A percentile compares a stretch with the other conserved stretches of the same genome.
phyloP scores from a whole-genome alignment of 2,797 vertebrate genomes.

The Microhierax caerulescens region DNA sequence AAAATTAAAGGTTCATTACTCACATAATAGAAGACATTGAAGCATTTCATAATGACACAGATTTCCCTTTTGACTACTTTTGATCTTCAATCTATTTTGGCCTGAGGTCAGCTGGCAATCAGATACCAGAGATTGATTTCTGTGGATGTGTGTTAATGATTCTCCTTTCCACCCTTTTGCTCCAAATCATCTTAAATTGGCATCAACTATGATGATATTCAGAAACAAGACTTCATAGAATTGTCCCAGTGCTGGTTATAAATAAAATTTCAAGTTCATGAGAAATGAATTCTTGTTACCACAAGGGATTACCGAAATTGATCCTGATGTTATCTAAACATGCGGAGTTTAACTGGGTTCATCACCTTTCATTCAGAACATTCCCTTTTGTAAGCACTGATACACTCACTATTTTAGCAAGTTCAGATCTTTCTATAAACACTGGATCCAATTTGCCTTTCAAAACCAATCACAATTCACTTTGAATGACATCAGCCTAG shows the following conservation, averaged over 20 bases:
- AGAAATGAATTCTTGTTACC: not conserved
- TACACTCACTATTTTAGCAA: not conserved
- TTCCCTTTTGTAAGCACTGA: not conserved
- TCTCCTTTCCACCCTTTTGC: slow-evolving; percentile 38
- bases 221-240: slow-evolving; percentile 13
- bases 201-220: slow-evolving; percentile 44
- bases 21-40: slow-evolving; percentile 48
- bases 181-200: slow-evolving; percentile 40
- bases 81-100: slow-evolving; percentile 68
- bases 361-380: not conserved
- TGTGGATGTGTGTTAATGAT: slow-evolving; percentile 44
- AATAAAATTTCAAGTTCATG: slow-evolving; percentile 5
- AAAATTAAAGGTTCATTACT: slow-evolving; percentile 72
- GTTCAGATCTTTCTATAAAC: not conserved
- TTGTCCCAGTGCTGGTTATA: not conserved
- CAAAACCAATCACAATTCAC: not conserved
- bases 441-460: not conserved
- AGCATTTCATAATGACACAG: slow-evolving; percentile 30
- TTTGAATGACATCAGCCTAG: not conserved
- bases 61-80: slow-evolving; percentile 69
- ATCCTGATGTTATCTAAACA: not conserved
- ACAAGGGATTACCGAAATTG: not conserved
- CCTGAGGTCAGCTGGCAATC: slow-evolving; percentile 63
- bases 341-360: not conserved
- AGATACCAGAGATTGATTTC: slow-evolving; percentile 66